A percentile compares a stretch with the other conserved stretches of the same genome.
These are phyloP conservation scores for Battus philenor DNA, from an alignment of 1,140 invertebrate species.

Conservation along the genomic window DNA sequence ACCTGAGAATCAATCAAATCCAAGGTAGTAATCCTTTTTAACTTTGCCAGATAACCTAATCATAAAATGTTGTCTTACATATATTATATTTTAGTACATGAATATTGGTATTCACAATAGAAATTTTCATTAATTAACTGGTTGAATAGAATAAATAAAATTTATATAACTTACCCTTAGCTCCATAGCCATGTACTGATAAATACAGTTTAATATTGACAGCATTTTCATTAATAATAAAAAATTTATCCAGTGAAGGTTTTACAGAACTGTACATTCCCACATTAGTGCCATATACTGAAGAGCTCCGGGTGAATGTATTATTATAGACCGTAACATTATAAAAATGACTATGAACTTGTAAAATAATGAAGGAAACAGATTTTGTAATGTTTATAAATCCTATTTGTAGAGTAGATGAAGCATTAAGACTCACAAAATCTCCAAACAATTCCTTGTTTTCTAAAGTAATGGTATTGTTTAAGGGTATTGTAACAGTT, in stretches of 20 bases:
- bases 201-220: slow-evolving; percentile 64
- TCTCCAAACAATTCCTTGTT: slow-evolving; percentile 51
- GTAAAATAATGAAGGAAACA: slow-evolving; percentile 79
- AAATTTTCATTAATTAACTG: too few relatives aligned
- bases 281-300: slow-evolving; percentile 78
- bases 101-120: too few relatives aligned
- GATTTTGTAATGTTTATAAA: slow-evolving; percentile 69
- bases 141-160: too few relatives aligned
- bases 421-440: slow-evolving; percentile 35
- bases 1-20: too few relatives aligned
- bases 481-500: slow-evolving; percentile 45
- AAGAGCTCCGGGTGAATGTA: slow-evolving; percentile 35
- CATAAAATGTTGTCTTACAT: too few relatives aligned
- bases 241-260: slow-evolving; percentile 38
- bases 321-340: slow-evolving; percentile 79
- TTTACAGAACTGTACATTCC: slow-evolving; percentile 74
- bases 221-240: slow-evolving; percentile 61
- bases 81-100: too few relatives aligned
- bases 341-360: slow-evolving; percentile 80
- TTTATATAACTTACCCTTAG: slow-evolving; percentile 74
- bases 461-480: slow-evolving; percentile 34
- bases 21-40: too few relatives aligned
- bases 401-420: slow-evolving; percentile 55
- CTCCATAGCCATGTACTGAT: slow-evolving; percentile 75
- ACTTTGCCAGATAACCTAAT: too few relatives aligned